Conservation (phyloP, 2,113 vertebrate species). For the Gopherus evgoodei region DNA sequence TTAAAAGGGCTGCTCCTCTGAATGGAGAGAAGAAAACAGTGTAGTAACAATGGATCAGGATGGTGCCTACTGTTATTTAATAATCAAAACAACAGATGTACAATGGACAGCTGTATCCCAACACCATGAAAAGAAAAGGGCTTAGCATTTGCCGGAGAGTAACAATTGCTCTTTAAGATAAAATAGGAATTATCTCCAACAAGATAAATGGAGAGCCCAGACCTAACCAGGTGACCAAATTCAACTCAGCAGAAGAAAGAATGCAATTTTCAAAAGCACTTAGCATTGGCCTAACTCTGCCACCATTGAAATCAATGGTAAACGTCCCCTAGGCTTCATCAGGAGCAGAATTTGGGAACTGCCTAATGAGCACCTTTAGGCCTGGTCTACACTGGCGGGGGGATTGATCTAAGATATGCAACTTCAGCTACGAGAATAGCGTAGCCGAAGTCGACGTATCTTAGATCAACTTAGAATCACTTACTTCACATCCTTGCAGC, state of each 20-base stretch:
- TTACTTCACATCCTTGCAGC: no score
- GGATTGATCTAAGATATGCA: no score
- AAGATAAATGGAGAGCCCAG: slow-evolving; percentile 29
- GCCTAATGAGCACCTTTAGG: slow-evolving; percentile 10
- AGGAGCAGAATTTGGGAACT: slow-evolving; percentile 33
- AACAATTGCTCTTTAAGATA: slow-evolving; percentile 54
- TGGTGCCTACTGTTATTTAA: slow-evolving; percentile 42
- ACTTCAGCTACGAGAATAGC: no score
- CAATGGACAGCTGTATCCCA: slow-evolving; percentile 26
- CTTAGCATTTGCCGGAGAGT: slow-evolving; percentile 49
- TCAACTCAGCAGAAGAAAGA: slow-evolving; percentile 31
- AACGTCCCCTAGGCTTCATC: background rate
- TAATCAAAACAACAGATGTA: slow-evolving; percentile 38
- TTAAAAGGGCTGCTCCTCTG: background rate
- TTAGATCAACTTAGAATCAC: no score
- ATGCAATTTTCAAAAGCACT: background rate
- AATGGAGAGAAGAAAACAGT: background rate
- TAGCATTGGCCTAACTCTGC: background rate
- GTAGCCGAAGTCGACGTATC: no score
- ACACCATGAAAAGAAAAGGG: slow-evolving; percentile 42
- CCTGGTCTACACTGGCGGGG: no score
- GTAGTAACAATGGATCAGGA: background rate
- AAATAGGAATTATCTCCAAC: slow-evolving; percentile 58
- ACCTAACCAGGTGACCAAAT: slow-evolving; percentile 56
- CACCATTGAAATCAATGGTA: background rate